Evolutionary conservation across 2,888 invertebrate genomes (phyloP), one percentile per base, ranked within the genome.

Genomic region (Conomelus anceps): DNA sequence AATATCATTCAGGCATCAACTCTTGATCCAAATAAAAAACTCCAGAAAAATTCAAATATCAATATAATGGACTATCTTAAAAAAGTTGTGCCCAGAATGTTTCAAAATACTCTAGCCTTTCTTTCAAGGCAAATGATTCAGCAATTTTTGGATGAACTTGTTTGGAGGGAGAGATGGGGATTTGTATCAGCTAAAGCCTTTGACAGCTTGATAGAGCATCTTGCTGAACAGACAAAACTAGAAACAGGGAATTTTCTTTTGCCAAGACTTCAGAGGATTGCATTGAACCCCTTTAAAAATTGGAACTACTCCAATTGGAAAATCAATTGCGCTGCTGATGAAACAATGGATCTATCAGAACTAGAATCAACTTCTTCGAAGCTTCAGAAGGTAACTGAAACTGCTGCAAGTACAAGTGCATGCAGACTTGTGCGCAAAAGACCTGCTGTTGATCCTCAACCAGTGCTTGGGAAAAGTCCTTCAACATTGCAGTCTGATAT

Each of bases 101-200:
- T 98, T 94, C 96, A 98, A 94, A 98, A 97, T 91, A 98, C 98
- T 0, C 93, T 98, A 9, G 97, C 97, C 17, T 93, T 97, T 91
- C 93, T 98, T 0, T 97, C 97, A 0, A 94, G 97, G 87, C 97
- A 96, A 93, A 97, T 98, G 92, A 97, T 98, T 92, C 98, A 98
- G 93, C 97, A 98, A 93, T 98, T 98, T 93, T 93, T 98, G 91
- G 98, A 98, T 93, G 98, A 98, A 92, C 93, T 98, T 22, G 96
- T 97, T 17, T 98, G 98, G 98, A 95, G 98, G 89, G 98, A 98
- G 93, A 96, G 96, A 92, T 98, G 95, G 92, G 98, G 98, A 0
- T 94, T 95, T 3, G 96, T 96, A 0, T 95, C 98, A 0, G 94
- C 96, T 0, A 95, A 95, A 91, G 96, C 97, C 0, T 98, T 97